Evolutionary conservation across 2,113 vertebrate species (phyloP).

Genomic region (Cryptomyrus ogoouensis): DNA sequence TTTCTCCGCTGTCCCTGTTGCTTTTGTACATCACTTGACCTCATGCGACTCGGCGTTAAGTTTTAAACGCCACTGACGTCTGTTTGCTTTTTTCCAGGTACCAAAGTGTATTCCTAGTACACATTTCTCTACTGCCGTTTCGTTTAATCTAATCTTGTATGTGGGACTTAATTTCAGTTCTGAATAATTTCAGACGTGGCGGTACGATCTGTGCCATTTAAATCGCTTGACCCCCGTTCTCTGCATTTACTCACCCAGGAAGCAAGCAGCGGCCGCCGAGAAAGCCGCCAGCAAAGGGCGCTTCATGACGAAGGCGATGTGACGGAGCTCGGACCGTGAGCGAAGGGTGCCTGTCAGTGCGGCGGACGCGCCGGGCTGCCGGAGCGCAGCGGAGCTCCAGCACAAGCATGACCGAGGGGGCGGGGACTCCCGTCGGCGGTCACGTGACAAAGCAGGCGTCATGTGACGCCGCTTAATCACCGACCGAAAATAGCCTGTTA

Average conservation of each 20-base stretch:
- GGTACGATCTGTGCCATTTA: background rate
- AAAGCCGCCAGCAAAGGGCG: constrained; percentile 33
- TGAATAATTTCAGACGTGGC: background rate
- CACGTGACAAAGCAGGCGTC: constrained; percentile 58
- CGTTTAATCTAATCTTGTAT: background rate
- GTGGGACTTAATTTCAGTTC: background rate
- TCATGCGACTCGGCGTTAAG: background rate
- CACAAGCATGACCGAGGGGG: background rate
- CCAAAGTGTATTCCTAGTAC: background rate
- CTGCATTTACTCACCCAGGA: constrained; percentile 47
- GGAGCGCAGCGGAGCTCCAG: background rate
- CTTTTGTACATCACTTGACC: background rate
- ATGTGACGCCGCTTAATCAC: constrained; percentile 49
- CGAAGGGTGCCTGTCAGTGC: background rate
- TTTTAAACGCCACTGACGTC: background rate
- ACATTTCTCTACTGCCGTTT: background rate
- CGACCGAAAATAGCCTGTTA: background rate
- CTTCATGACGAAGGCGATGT: constrained; percentile 39
- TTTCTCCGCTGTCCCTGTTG: background rate
- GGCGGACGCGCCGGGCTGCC: background rate
- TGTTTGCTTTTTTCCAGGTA: background rate
- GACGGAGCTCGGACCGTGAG: too few species aligned
- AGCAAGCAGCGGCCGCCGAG: constrained; percentile 41
- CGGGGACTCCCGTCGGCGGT: constrained; percentile 18
- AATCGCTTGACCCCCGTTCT: background rate